phyloP scores from a whole-genome alignment of 1,140 invertebrate species.

The Lepeophtheirus salmonis region DNA sequence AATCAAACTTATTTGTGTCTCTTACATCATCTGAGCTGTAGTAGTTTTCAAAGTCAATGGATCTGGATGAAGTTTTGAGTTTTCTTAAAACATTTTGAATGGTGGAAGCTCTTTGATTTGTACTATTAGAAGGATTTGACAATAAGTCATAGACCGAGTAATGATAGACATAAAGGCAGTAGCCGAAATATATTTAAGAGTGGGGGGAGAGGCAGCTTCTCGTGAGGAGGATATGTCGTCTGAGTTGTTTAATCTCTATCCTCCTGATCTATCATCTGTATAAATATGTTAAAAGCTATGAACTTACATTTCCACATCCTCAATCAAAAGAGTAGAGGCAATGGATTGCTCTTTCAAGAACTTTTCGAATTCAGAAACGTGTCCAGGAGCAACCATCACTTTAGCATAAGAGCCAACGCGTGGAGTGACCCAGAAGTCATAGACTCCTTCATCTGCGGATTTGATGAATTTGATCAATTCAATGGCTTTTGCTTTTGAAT shows the following conservation, averaged over 20 bases:
- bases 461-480: background rate
- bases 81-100: background rate
- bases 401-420: background rate
- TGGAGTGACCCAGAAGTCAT: constrained; percentile 1
- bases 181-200: too few relatives aligned
- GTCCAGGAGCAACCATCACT: background rate
- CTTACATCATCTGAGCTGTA: background rate
- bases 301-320: background rate
- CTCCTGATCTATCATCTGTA: too few relatives aligned
- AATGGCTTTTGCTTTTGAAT: background rate
- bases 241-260: too few relatives aligned
- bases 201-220: too few relatives aligned
- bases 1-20: background rate
- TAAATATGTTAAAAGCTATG: background rate
- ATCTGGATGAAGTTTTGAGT: background rate
- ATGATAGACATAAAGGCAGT: too few relatives aligned
- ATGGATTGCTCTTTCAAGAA: background rate
- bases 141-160: too few relatives aligned
- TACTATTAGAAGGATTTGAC: background rate
- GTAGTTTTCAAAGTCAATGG: constrained; percentile 5
- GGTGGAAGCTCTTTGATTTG: background rate
- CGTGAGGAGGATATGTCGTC: too few relatives aligned
- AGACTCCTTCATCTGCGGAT: background rate
- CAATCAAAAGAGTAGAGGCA: background rate
- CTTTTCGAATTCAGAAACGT: background rate